Evolutionary conservation across 2,113 vertebrate species (phyloP), one percentile per base, ranked within the genome.

Genomic region (Cebidichthys violaceus): DNA sequence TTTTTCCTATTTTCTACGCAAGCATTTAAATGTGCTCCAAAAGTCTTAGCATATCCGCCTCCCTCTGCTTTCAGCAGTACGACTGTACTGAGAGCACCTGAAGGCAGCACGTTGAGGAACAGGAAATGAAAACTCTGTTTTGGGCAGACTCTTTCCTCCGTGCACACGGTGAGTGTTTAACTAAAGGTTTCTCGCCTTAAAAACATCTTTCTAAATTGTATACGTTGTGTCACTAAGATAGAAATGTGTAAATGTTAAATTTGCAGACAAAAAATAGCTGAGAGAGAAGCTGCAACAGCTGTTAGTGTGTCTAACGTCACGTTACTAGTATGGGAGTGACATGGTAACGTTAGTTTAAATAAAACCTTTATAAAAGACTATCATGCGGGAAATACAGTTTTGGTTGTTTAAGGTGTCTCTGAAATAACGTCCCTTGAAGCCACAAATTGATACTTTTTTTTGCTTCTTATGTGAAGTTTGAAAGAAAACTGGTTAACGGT

Each of bases 81-180:
- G 24, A 27, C 2, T 84, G 82, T 79, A 54, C 86, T 0, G 18
- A 77, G 37, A 11, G 59, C n/a, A 18, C 45, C 0, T 91, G 77
- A 92, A 91, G 9, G 87, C 86, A 86, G 2, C 86, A 82, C 6
- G 14, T 2, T 41, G 60, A 61, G 57, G 64, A 86, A 75, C 81
- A 81, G 89, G 89, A 93, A 89, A 62, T 73, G 75, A 75, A 22
- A 33, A 54, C 73, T 64, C 9, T 70, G 77, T 81, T 80, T 20
- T 45, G 80, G 54, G 65, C 24, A 77, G 39, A n/a, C 43, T 4
- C 33, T 67, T 70, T 37, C 17, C 60, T 62, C 69, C 39, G 68
- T 75, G 52, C 75, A 77, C 47, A 90, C 88, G 92, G 90, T 91
- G 89, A 91, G 89, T 92, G 15, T 64, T 2, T 0, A 27, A 62